Conservation (phyloP, 1,140 invertebrate genomes). For the Philaenus spumarius region DNA sequence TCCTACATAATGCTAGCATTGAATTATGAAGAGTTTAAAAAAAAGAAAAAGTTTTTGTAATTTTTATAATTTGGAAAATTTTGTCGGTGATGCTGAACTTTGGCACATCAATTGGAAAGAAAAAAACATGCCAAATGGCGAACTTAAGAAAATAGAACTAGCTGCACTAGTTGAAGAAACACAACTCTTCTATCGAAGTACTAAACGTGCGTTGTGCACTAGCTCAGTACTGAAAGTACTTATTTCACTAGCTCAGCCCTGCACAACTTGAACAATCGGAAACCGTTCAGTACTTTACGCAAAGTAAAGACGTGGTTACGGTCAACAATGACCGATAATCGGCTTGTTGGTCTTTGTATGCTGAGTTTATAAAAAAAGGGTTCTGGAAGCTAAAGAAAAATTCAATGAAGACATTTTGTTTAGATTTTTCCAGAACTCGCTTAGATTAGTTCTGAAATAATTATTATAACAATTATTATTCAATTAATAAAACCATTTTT, state of each 20-base stretch:
- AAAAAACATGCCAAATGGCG: background rate
- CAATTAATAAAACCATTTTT: too few relatives aligned
- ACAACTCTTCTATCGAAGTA: background rate
- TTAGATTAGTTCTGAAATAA: conserved; percentile 9
- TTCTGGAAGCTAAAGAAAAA: background rate
- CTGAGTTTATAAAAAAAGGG: background rate
- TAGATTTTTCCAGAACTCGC: background rate
- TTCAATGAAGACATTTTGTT: background rate
- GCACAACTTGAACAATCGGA: background rate
- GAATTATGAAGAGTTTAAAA: too few relatives aligned
- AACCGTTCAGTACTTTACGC: background rate
- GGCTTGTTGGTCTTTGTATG: background rate
- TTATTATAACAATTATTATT: too few relatives aligned
- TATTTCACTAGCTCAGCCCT: background rate
- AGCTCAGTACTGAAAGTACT: too few relatives aligned
- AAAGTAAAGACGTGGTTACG: background rate
- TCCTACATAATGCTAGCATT: too few relatives aligned
- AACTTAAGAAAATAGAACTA: background rate
- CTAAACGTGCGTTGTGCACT: too few relatives aligned
- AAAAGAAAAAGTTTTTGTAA: too few relatives aligned
- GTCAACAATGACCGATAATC: background rate
- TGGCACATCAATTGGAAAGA: background rate
- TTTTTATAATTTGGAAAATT: too few relatives aligned
- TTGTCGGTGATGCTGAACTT: too few relatives aligned
- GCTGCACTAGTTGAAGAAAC: background rate